A percentile compares a stretch with the other conserved stretches of the same genome.
phyloP scores from a whole-genome alignment of 2,888 invertebrate species.

The Empis stercorea region DNA sequence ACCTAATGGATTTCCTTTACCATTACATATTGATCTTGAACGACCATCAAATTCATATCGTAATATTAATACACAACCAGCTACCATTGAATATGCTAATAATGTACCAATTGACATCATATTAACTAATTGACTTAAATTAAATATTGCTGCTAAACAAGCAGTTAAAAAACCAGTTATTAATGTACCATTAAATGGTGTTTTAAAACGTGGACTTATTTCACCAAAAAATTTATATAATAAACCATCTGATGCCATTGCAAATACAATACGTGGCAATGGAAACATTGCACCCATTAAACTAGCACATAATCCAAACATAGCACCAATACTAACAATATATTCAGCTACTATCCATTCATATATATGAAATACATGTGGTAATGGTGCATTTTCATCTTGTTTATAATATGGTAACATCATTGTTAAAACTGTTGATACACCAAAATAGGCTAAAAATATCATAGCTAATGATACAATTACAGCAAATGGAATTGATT shows the following conservation, averaged over 20 bases:
- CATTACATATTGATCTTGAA: background rate
- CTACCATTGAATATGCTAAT: conserved; percentile 62
- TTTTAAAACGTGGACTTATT: conserved; percentile 60
- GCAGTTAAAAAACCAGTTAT: conserved; percentile 65
- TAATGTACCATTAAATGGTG: conserved; percentile 64
- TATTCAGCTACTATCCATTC: conserved; percentile 70
- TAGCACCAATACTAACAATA: conserved; percentile 71
- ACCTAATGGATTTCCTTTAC: background rate
- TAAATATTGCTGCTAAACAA: conserved; percentile 54
- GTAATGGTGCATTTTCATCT: conserved; percentile 66
- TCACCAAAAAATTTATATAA: conserved; percentile 63
- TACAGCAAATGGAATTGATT: conserved; percentile 79
- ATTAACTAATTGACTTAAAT: conserved; percentile 55
- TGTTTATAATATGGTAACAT: conserved; percentile 37
- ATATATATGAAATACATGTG: conserved; percentile 58
- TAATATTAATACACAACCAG: conserved; percentile 57
- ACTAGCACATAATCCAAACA: conserved; percentile 75
- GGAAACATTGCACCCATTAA: conserved; percentile 77
- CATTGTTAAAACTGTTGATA: conserved; percentile 78
- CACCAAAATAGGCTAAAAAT: conserved; percentile 80
- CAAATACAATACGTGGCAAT: conserved; percentile 73
- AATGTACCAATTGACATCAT: conserved; percentile 72
- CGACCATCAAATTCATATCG: conserved; percentile 40
- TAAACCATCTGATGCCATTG: conserved; percentile 78
- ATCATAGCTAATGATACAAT: conserved; percentile 70